Evolutionary conservation across 1,140 invertebrate species (phyloP).

Genomic region (Notospermus geniculatus): DNA sequence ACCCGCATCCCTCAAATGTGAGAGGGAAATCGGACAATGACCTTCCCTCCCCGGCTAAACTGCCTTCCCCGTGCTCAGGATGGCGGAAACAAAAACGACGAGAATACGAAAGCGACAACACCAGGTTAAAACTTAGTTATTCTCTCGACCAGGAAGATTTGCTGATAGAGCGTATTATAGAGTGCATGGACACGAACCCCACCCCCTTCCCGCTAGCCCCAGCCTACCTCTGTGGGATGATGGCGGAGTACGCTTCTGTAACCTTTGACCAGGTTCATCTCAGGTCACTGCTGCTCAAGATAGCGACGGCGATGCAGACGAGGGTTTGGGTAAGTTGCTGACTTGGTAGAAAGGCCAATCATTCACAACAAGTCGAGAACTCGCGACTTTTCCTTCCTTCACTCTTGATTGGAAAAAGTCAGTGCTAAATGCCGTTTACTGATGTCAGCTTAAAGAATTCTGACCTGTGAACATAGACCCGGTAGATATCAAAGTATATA

Average conservation of each 20-base stretch:
- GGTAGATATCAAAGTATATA: too few relatives aligned
- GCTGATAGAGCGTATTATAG: slow-evolving; percentile 35
- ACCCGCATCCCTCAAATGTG: too few relatives aligned
- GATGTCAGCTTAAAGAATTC: too few relatives aligned
- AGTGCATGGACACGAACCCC: slow-evolving; percentile 29
- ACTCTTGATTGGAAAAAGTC: too few relatives aligned
- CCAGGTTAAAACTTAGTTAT: slow-evolving; percentile 32
- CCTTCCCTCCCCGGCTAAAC: too few relatives aligned
- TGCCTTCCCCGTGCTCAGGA: neutral
- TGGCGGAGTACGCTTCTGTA: slow-evolving; percentile 34
- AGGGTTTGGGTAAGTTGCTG: slow-evolving; percentile 40
- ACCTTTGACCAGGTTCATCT: slow-evolving; percentile 32
- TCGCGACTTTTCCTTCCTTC: too few relatives aligned
- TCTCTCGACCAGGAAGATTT: slow-evolving; percentile 38
- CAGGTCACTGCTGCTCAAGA: slow-evolving; percentile 31
- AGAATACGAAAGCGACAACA: slow-evolving; percentile 21
- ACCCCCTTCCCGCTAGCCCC: slow-evolving; percentile 32
- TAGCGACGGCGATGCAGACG: slow-evolving; percentile 31
- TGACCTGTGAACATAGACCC: too few relatives aligned
- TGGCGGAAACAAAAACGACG: slow-evolving; percentile 22
- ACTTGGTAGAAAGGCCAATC: too few relatives aligned
- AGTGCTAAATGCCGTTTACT: too few relatives aligned
- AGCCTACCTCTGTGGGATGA: slow-evolving; percentile 37
- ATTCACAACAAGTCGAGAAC: too few relatives aligned
- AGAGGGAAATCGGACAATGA: too few relatives aligned